phyloP scores from a whole-genome alignment of 1,140 invertebrate genomes.

The Varroa destructor region DNA sequence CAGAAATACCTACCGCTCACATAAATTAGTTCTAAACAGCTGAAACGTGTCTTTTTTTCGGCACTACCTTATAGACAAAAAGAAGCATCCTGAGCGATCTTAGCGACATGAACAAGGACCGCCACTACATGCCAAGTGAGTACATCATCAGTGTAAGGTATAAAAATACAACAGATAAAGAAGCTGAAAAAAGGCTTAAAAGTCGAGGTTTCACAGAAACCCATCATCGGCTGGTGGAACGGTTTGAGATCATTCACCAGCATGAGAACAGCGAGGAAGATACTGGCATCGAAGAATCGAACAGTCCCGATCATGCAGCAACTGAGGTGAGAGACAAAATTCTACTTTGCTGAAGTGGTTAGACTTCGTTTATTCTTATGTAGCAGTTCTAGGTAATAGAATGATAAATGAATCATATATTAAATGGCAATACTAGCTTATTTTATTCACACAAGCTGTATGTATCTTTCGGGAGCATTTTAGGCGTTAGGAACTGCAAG shows the following conservation, averaged over 20 bases:
- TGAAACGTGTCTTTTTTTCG: no score
- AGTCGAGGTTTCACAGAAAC: constrained; percentile 25
- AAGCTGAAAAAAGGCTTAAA: constrained; percentile 17
- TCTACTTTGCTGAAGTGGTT: no score
- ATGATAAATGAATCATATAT: no score
- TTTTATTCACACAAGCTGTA: no score
- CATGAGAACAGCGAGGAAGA: constrained; percentile 24
- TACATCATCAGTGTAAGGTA: constrained; percentile 24
- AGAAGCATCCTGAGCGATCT: constrained; percentile 3
- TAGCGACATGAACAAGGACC: constrained; percentile 23
- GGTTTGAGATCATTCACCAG: constrained; percentile 23
- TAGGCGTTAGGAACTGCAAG: no score
- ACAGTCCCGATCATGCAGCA: constrained; percentile 3
- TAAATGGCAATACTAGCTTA: no score
- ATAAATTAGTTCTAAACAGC: no score
- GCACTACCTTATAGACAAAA: not conserved
- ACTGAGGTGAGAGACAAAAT: not conserved
- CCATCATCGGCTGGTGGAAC: constrained; percentile 1
- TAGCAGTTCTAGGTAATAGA: no score
- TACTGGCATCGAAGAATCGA: not conserved
- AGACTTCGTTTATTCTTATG: no score
- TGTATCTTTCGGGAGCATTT: no score
- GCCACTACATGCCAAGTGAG: constrained; percentile 25
- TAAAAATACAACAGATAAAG: constrained; percentile 18
- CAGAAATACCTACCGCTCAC: no score